These are phyloP conservation scores for Lithophane socia DNA, from an alignment of 2,888 invertebrate species.

Conservation along the genomic window DNA sequence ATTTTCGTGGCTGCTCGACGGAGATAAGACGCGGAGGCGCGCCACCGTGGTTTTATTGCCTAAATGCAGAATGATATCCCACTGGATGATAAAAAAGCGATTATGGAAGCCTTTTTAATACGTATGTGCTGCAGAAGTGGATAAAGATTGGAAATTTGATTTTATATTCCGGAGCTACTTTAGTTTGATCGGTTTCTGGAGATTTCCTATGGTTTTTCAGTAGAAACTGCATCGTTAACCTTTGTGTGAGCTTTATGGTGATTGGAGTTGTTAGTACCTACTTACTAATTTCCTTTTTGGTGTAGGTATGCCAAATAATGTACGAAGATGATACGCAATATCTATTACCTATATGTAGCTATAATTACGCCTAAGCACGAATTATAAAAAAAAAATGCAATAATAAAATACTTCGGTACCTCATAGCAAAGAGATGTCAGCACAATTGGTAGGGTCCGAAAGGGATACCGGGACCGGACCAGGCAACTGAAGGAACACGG, in stretches of 20 bases:
- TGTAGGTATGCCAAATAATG: no score
- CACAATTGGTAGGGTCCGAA: no score
- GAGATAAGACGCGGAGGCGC: slow-evolving; percentile 80
- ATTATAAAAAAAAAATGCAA: not conserved
- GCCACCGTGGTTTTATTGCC: slow-evolving; percentile 79
- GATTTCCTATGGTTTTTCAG: slow-evolving; percentile 18
- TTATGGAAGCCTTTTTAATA: slow-evolving; percentile 69
- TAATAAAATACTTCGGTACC: not conserved
- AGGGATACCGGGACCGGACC: no score
- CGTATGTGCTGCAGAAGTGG: slow-evolving; percentile 60
- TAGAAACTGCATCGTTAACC: not conserved
- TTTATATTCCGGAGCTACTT: slow-evolving; percentile 47
- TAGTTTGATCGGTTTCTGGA: slow-evolving; percentile 36
- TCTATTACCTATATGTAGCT: no score
- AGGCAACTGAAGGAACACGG: no score
- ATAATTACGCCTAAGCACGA: not conserved
- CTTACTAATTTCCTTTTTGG: not conserved
- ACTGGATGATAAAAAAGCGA: slow-evolving; percentile 74
- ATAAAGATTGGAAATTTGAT: slow-evolving; percentile 64
- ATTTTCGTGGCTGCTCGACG: slow-evolving; percentile 80
- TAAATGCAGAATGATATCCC: slow-evolving; percentile 78
- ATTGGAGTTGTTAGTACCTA: not conserved
- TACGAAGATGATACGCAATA: not conserved
- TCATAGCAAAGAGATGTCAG: no score
- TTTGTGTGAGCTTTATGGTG: not conserved